Base-by-base conservation (phyloP, 2,113 vertebrate genomes). In the Serilophus lunatus region DNA sequence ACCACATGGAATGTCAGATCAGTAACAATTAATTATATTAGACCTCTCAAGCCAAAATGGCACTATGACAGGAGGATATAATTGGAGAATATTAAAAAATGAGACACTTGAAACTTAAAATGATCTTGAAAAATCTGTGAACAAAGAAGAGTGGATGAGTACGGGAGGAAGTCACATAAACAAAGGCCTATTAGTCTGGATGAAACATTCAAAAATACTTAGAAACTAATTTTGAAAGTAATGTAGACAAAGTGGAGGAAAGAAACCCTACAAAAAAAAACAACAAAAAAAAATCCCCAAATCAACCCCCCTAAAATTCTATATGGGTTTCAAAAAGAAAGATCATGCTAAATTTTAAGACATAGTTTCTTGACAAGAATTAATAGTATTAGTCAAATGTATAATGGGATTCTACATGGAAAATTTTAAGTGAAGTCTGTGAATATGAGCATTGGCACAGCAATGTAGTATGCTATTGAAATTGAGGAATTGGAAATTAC, bases 101-200 rank as follows among this genome's bases (percentile, higher is more conserved):
- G 3, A 36, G 15, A 29, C 18, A 33, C 31, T 11, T 42, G 19
- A 78, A 28, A 71, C 74, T 5, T 71, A 33, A 33, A 18, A 35
- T 1, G 18, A 4, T 68, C 35, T 82, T 78, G 23, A 63, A 82
- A 81, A 70, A 82, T 1, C 3, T 50, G 22, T 33, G 9, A 36
- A 12, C 13, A 75, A 26, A 63, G 9, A 75, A 51, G 8, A 1
- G 1, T 14, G 1, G 3, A 15, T 78, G 2, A 15, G 4, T 59
- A 36, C 13, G 20, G 19, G 18, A 86, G 69, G 11, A 1, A 78
- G 13, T 45, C 28, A 40, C 12, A 4, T 20, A 74, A 38, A 25
- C 16, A 19, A 18, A 49, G 4, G 5, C 56, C 10, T 51, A 0
- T 35, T 56, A 53, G 9, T 44, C 12, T 45, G 65, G 25, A 9